phyloP scores from a whole-genome alignment of 30 jellyfish, hydroid and myxozoan species.

The Hydractinia echinata region DNA sequence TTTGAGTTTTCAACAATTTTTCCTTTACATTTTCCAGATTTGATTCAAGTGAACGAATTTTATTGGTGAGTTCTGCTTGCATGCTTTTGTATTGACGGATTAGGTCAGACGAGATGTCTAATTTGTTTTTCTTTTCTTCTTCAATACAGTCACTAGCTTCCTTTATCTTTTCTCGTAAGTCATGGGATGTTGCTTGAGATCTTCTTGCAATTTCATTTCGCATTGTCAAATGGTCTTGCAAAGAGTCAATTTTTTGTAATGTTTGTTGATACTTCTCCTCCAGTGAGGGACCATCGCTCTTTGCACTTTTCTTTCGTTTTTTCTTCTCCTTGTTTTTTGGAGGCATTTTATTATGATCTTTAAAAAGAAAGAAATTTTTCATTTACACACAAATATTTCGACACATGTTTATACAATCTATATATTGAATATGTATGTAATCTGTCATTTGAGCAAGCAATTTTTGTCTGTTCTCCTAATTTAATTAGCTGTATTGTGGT shows the following conservation, averaged over 20 bases:
- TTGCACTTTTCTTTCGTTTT: background rate
- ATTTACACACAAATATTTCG: too few relatives aligned
- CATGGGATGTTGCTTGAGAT: conserved; percentile 50
- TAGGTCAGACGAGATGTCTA: conserved; percentile 63
- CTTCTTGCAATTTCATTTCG: conserved; percentile 69
- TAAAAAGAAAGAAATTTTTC: too few relatives aligned
- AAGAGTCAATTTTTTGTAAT: conserved; percentile 50
- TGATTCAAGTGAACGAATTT: conserved; percentile 38
- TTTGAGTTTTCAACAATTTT: conserved; percentile 38
- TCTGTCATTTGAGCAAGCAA: too few relatives aligned
- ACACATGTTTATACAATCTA: too few relatives aligned
- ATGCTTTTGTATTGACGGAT: conserved; percentile 62
- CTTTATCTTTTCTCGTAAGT: conserved; percentile 50
- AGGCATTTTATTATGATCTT: background rate
- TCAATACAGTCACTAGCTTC: conserved; percentile 56
- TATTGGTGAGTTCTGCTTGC: conserved; percentile 61
- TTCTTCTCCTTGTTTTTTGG: conserved; percentile 22
- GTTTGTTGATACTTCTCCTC: conserved; percentile 81
- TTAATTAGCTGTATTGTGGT: too few relatives aligned
- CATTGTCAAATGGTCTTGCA: conserved; percentile 69
- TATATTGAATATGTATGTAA: too few relatives aligned
- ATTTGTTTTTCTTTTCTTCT: conserved; percentile 48
- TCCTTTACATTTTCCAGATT: conserved; percentile 37
- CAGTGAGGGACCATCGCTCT: conserved; percentile 37
- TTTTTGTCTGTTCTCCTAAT: too few relatives aligned